Evolutionary conservation across 2,888 invertebrate species (phyloP).

Genomic region (Agriopis aurantiaria): DNA sequence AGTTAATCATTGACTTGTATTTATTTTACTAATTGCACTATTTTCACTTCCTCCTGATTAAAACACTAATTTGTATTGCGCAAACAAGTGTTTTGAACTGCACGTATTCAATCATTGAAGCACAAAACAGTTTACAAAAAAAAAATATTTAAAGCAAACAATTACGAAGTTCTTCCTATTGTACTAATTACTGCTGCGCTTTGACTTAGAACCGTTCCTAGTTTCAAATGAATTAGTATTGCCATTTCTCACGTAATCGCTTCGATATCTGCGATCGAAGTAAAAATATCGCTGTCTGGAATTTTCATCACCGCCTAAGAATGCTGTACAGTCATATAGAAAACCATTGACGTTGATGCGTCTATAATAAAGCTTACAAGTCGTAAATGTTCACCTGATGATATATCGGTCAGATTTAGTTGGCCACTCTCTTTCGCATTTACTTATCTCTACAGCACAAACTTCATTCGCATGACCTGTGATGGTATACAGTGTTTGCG

Average conservation of each 20-base stretch:
- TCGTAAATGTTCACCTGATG: conserved; percentile 63
- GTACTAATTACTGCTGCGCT: conserved; percentile 21
- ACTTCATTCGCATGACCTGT: not conserved
- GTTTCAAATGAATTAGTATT: conserved; percentile 50
- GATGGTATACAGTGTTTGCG: not conserved
- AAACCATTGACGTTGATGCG: conserved; percentile 59
- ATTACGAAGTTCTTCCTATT: conserved; percentile 11
- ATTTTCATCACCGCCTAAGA: conserved; percentile 63
- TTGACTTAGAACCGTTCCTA: conserved; percentile 19
- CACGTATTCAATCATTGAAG: conserved; percentile 7
- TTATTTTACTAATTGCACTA: conserved; percentile 1
- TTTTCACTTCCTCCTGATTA: conserved; percentile 7
- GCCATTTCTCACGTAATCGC: conserved; percentile 59
- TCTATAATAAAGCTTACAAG: conserved; percentile 55
- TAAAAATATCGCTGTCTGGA: conserved; percentile 66
- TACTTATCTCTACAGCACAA: conserved; percentile 28
- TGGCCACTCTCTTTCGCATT: conserved; percentile 42
- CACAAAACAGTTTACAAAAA: conserved; percentile 14
- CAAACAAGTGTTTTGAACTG: not conserved
- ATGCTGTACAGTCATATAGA: conserved; percentile 62
- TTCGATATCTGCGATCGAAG: conserved; percentile 58
- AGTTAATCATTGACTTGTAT: not conserved
- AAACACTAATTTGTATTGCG: conserved; percentile 1
- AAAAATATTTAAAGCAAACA: conserved; percentile 4
- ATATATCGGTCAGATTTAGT: conserved; percentile 54